Evolutionary conservation across 37 sponge, comb jelly and placozoan species (phyloP).

Genomic region (Crambe crambe): DNA sequence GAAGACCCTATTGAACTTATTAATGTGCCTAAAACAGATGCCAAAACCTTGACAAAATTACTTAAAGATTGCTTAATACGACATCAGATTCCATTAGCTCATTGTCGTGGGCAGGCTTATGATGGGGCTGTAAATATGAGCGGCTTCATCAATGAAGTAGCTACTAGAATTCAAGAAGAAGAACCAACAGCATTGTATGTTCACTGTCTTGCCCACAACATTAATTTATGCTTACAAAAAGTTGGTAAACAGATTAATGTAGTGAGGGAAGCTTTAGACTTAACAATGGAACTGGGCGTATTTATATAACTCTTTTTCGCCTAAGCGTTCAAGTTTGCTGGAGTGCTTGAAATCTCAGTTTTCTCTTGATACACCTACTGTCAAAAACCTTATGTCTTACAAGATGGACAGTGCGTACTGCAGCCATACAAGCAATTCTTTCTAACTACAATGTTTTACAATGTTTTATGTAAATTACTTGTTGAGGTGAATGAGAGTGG

Average conservation of each 20-base stretch:
- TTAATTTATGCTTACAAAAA: conserved; percentile 31
- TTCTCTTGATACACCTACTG: conserved; percentile 10
- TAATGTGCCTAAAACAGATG: conserved; percentile 68
- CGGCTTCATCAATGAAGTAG: conserved; percentile 46
- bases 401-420: conserved; percentile 63
- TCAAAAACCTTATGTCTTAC: conserved; percentile 62
- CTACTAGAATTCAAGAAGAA: conserved; percentile 8
- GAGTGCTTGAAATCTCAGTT: conserved; percentile 22
- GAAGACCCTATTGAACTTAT: conserved; percentile 50
- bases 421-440: conserved; percentile 50
- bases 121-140: conserved; percentile 64
- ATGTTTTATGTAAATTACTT: conserved; percentile 11
- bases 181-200: conserved; percentile 53
- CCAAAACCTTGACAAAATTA: conserved; percentile 38
- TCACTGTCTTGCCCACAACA: conserved; percentile 41
- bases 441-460: conserved; percentile 33
- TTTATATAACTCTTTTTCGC: conserved; percentile 47
- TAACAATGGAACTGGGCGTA: conserved; percentile 33
- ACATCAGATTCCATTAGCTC: conserved; percentile 38
- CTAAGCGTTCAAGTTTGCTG: conserved; percentile 50
- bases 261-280: conserved; percentile 52
- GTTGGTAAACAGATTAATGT: neutral
- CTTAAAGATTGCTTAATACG: conserved; percentile 8
- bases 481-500: conserved; percentile 32
- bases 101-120: conserved; percentile 64